phyloP scores from a whole-genome alignment of 2,888 invertebrate species.

The Carterocephalus palaemon region DNA sequence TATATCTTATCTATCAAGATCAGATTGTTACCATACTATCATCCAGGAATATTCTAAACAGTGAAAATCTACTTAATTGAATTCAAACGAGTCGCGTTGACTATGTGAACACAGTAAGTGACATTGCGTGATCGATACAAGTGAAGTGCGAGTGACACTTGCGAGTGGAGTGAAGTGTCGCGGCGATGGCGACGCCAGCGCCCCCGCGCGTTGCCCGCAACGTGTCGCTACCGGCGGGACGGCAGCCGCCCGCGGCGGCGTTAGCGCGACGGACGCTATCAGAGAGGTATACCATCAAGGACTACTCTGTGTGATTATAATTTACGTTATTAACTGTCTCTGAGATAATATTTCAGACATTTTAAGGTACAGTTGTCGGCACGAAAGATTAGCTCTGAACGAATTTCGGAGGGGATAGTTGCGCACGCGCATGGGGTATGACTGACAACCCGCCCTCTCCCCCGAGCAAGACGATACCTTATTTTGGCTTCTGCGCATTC shows the following conservation, averaged over 20 bases:
- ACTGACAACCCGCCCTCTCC: too few relatives aligned
- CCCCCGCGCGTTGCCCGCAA: slow-evolving; percentile 69
- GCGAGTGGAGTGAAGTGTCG: slow-evolving; percentile 26
- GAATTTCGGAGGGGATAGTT: too few relatives aligned
- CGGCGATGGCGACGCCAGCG: slow-evolving; percentile 54
- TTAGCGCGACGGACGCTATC: slow-evolving; percentile 65
- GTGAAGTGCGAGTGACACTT: slow-evolving; percentile 20
- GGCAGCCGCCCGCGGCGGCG: slow-evolving; percentile 65
- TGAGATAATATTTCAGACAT: too few relatives aligned
- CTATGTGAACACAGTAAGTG: slow-evolving; percentile 4
- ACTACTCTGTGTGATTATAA: too few relatives aligned
- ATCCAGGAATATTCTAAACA: too few relatives aligned
- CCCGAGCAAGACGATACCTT: too few relatives aligned
- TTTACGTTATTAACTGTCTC: too few relatives aligned
- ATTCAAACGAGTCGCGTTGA: not conserved
- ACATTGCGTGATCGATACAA: not conserved
- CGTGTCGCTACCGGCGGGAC: slow-evolving; percentile 69
- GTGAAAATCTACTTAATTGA: not conserved
- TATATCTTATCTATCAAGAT: too few relatives aligned
- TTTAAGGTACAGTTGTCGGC: too few relatives aligned
- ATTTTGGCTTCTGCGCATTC: too few relatives aligned
- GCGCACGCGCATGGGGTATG: too few relatives aligned
- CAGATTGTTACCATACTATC: slow-evolving; percentile 1
- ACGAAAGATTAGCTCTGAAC: too few relatives aligned
- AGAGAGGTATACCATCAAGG: slow-evolving; percentile 66